These are phyloP conservation scores for Peucedramus taeniatus DNA, from an alignment of 2,113 vertebrate genomes.

Conservation along the genomic window DNA sequence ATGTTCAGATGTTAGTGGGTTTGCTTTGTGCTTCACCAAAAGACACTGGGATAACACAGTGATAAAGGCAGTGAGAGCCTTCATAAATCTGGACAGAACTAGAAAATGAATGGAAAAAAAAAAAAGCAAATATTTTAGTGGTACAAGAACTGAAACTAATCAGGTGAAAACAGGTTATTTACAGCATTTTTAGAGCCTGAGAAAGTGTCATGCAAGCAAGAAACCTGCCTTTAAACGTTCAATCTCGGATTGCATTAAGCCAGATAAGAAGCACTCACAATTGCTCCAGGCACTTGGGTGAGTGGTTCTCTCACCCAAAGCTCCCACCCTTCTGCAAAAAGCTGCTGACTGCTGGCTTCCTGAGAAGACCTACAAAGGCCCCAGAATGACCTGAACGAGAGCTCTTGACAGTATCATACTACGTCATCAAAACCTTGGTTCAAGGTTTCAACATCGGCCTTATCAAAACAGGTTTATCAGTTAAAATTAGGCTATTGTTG, in stretches of 20 bases:
- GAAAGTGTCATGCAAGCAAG: neutral
- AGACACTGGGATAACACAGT: neutral
- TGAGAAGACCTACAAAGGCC: neutral
- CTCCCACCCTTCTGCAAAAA: neutral
- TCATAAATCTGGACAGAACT: neutral
- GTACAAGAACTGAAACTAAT: neutral
- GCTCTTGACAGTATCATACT: neutral
- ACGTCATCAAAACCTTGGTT: neutral
- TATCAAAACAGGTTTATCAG: neutral
- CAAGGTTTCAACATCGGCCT: neutral
- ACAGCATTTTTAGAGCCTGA: neutral
- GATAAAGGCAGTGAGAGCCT: neutral
- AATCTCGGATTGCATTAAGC: neutral
- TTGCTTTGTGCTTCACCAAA: neutral
- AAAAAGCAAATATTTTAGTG: neutral
- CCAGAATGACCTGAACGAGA: neutral
- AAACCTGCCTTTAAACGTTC: neutral
- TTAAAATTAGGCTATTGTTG: neutral
- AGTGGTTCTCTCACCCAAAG: neutral
- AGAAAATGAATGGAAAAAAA: neutral
- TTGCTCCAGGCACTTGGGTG: neutral
- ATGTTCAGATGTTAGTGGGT: neutral
- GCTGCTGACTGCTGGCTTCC: neutral
- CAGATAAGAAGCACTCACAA: slow-evolving; percentile 6
- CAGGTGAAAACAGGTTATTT: neutral